Evolutionary conservation across 2,797 vertebrate species (phyloP), one percentile per base, ranked within the genome.

Genomic region (Sebastes itinus): DNA sequence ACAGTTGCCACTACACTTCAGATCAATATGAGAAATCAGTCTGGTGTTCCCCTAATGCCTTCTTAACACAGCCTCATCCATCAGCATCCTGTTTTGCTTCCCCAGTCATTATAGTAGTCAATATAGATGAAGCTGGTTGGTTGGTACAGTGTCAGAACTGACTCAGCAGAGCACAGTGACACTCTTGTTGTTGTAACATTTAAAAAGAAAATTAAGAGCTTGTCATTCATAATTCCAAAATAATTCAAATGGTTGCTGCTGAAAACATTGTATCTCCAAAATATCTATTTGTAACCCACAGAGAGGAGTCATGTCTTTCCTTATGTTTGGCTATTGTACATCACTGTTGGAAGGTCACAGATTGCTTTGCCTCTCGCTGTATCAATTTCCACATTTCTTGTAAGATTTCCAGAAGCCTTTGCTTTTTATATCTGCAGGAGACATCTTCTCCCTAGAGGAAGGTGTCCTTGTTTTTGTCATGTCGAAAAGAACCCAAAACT

Each of bases 391-490:
- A 42, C 23, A 68, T 66, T 66, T 70, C 25, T 69, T 22, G 27
- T 52, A 28, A 59, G 12, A 70, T 63, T 76, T 35, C 75, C 60
- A 64, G 72, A 60, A 72, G 64, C 27, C 14, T 79, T 71, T 63
- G 38, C 72, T 63, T 81, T 77, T 83, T 64, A 35, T 83, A 83
- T 61, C 58, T 28, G 61, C 75, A 71, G n/a, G 27, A 78, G 52
- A 56, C 5, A 2, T 66, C 52, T 77, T 35, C 12, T 88, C 80
- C 85, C 67, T 1, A 7, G 82, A 77, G 82, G 61, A 81, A 68
- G 52, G 27, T 78, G 83, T 77, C 66, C 78, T 85, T 87, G 62
- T 82, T 67, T 79, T 89, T 66, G 28, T 77, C 65, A 52, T 35
- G 11, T 76, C 49, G 63, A 42, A 52, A 52, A 46, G 35, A 63